Percentiles rank a stretch among this genome's conserved stretches.
These are phyloP conservation scores for Bimastos eiseni DNA, from an alignment of 2,888 invertebrate species.

Conservation along the genomic window DNA sequence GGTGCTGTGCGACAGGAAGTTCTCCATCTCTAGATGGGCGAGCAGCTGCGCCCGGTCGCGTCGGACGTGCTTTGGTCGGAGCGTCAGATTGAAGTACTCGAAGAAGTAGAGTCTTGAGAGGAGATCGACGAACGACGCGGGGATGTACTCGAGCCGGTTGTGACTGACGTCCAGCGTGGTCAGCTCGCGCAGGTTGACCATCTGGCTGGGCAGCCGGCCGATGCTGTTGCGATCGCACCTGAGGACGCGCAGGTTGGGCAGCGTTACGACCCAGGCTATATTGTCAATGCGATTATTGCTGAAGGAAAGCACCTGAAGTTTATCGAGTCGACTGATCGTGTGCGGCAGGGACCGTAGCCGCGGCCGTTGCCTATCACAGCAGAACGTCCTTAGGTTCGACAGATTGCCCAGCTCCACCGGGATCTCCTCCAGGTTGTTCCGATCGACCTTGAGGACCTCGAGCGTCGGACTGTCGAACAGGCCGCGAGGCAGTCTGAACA, in stretches of 20 bases:
- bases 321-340: constrained; percentile 43
- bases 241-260: constrained; percentile 42
- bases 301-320: constrained; percentile 46
- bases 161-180: constrained; percentile 46
- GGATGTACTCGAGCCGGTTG: constrained; percentile 46
- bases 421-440: constrained; percentile 45
- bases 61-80: constrained; percentile 43
- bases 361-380: constrained; percentile 46
- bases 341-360: constrained; percentile 43
- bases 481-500: constrained; percentile 42
- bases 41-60: constrained; percentile 43
- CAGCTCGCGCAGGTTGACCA: constrained; percentile 43
- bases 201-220: constrained; percentile 44
- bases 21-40: constrained; percentile 46
- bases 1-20: constrained; percentile 40
- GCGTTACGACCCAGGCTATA: constrained; percentile 43
- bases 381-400: constrained; percentile 42
- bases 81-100: constrained; percentile 46
- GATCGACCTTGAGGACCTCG: constrained; percentile 46
- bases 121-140: constrained; percentile 44
- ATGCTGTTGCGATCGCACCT: constrained; percentile 46
- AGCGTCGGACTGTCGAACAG: constrained; percentile 45
- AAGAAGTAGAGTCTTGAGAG: constrained; percentile 43
- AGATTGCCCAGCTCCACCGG: constrained; percentile 46
- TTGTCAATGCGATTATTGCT: constrained; percentile 47